These are phyloP conservation scores for Netelia fuscicornis DNA, from an alignment of 2,888 invertebrate genomes.

Conservation along the genomic window DNA sequence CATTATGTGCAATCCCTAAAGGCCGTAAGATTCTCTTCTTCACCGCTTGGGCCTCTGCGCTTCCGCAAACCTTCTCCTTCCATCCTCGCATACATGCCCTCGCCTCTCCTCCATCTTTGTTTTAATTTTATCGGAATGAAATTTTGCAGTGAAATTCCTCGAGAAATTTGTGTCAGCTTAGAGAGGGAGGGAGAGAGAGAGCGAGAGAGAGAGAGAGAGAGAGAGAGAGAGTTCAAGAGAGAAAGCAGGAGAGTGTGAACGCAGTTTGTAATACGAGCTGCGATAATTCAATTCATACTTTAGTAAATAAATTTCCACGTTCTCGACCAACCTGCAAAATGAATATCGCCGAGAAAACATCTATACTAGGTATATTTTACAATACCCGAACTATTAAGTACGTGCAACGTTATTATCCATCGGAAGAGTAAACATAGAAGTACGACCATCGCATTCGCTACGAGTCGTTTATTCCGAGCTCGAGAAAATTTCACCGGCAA, in stretches of 20 bases:
- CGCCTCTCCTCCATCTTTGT: constrained; percentile 9
- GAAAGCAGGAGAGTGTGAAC: neutral
- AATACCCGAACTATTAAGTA: neutral
- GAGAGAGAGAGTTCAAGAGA: neutral
- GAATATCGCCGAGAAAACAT: neutral
- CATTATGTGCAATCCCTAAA: constrained; percentile 41
- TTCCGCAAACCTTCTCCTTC: neutral
- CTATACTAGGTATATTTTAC: neutral
- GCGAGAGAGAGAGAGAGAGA: too few species aligned
- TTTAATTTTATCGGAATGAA: constrained; percentile 60
- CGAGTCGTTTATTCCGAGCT: neutral
- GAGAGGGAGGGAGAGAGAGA: neutral
- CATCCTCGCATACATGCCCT: neutral
- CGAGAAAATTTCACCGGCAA: neutral
- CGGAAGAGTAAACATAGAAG: neutral
- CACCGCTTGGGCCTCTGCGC: neutral
- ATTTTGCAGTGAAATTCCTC: constrained; percentile 52
- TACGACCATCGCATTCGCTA: neutral
- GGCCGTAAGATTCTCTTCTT: neutral
- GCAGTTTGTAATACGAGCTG: constrained; percentile 8
- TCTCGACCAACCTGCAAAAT: too few species aligned
- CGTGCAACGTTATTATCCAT: neutral
- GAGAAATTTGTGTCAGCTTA: constrained; percentile 38
- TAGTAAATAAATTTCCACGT: constrained; percentile 10
- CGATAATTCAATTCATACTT: constrained; percentile 22